Evolutionary conservation across 2,113 vertebrate species (phyloP), one percentile per base, ranked within the genome.

Genomic region (Sebastes schlegelii): DNA sequence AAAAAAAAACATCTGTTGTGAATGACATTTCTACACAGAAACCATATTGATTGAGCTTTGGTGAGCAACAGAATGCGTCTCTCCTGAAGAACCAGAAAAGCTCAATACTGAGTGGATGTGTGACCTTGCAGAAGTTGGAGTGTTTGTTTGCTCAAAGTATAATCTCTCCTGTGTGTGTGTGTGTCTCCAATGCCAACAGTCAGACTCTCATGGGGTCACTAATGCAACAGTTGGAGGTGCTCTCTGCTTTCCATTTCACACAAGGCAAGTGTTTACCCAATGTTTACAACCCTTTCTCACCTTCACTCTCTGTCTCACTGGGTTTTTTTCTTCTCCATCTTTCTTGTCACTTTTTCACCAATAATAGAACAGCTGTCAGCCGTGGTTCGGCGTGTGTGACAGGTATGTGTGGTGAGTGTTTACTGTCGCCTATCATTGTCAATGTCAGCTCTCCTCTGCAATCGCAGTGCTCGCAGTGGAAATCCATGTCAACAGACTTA

Each of bases 191-290:
- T 67, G 65, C 66, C 57, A 46, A 43, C 26, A 74, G 69, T 66
- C n/a, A 51, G 49, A 48, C 68, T 79, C 64, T 74, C 82, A 21
- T 19, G 51, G 74, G 86, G 79, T 83, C 84, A 74, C 82, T 83
- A 79, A 90, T 88, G 82, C 84, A 90, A 74, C 73, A 51, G 74
- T 60, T 66, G 55, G 76, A 79, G 82, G 74, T 45, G 45, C 57
- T 78, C 49, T 79, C 4, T 65, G 80, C 54, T 82, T 84, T 87
- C 58, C 40, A 79, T 81, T 83, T 86, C 84, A 85, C 77, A 77
- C 26, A 66, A 73, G 48, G 64, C 61, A 69, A 80, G 46, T 81
- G 77, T 87, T 89, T 69, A 88, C 61, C 19, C 69, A 16, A n/a
- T 70, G 72, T 90, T 84, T 79, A 63, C 77, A 83, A 49, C 73